phyloP scores from a whole-genome alignment of 2,888 invertebrate species.

The Cremastobaeus sp. region DNA sequence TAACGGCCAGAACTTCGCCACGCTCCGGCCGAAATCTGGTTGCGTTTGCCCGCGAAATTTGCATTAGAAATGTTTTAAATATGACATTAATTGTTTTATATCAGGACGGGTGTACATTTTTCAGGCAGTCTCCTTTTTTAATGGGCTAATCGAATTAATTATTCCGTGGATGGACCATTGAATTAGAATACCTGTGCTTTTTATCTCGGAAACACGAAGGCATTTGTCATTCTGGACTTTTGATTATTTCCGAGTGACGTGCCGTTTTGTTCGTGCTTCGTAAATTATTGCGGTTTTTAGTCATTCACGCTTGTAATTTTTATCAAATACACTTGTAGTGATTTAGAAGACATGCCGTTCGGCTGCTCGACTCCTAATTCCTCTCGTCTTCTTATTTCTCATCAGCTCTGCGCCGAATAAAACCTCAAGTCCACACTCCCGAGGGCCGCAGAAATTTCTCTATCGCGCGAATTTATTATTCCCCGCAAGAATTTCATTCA shows the following conservation, averaged over 20 bases:
- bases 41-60: too few species aligned
- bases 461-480: conserved; percentile 26
- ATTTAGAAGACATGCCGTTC: neutral
- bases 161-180: conserved; percentile 25
- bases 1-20: too few species aligned
- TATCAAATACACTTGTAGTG: conserved; percentile 46
- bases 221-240: conserved; percentile 42
- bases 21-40: too few species aligned
- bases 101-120: conserved; percentile 3
- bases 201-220: conserved; percentile 41
- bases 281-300: conserved; percentile 48
- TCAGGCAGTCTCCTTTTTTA: conserved; percentile 7
- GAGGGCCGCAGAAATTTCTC: neutral
- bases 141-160: conserved; percentile 23
- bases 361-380: too few species aligned
- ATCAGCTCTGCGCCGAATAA: too few species aligned
- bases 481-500: conserved; percentile 33
- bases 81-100: conserved; percentile 3
- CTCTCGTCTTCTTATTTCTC: too few species aligned
- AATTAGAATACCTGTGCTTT: conserved; percentile 30
- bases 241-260: conserved; percentile 46
- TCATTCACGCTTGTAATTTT: conserved; percentile 53
- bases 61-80: too few species aligned
- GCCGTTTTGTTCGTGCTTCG: conserved; percentile 39
- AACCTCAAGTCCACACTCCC: too few species aligned